Evolutionary conservation across 2,113 vertebrate genomes (phyloP).

Genomic region (Centropus unirufus): DNA sequence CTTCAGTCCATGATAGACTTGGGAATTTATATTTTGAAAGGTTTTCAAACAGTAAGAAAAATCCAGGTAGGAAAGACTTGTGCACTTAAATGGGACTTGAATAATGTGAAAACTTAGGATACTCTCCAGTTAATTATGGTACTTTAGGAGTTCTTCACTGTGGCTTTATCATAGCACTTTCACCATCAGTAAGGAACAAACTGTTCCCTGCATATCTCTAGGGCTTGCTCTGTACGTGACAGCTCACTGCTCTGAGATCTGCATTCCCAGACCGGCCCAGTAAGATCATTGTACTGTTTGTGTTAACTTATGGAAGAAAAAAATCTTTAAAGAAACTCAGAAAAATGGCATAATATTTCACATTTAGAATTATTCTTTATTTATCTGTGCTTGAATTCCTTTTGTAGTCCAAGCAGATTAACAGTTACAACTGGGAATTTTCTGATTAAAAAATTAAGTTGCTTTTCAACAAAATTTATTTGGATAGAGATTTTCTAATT

Average conservation of each 20-base stretch:
- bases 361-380: neutral
- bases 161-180: neutral
- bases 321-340: neutral
- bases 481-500: neutral
- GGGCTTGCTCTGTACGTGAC: neutral
- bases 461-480: neutral
- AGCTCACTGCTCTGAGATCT: neutral
- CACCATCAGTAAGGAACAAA: neutral
- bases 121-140: neutral
- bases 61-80: neutral
- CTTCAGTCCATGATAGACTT: slow-evolving; percentile 13
- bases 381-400: neutral
- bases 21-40: neutral
- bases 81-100: neutral
- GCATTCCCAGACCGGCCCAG: neutral
- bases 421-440: neutral
- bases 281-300: neutral
- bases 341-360: neutral
- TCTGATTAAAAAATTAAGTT: neutral
- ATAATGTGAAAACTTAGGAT: neutral
- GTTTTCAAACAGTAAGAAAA: neutral
- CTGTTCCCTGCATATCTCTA: neutral
- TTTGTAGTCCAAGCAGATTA: neutral
- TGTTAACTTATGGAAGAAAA: neutral
- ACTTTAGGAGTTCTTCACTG: neutral